Evolutionary conservation across 2,113 vertebrate genomes (phyloP), one percentile per base, ranked within the genome.

Genomic region (Ibidorhyncha struthersii): DNA sequence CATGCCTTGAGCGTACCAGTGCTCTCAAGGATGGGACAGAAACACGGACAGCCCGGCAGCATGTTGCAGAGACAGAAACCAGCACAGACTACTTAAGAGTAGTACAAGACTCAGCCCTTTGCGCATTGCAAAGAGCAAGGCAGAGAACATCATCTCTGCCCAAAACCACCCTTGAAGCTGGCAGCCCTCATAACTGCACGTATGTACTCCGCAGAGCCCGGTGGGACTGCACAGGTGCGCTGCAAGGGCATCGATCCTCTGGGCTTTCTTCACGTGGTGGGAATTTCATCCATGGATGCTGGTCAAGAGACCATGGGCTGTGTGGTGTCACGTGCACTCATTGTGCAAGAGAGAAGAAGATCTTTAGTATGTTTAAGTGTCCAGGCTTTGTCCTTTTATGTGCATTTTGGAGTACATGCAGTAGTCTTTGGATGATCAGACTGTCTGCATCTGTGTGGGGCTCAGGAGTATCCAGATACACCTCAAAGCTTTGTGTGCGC

Each of bases 121-220:
- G 40, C 16, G 29, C 40, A 26, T 12, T 74, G 61, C 45, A 62
- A 87, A 78, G 45, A 62, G 49, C 43, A 56, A 69, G 70, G 50
- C 59, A 70, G 56, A 85, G 40, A 74, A 22, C 8, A 9, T 53
- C 17, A 20, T 8, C 25, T n/a, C 43, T 74, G 29, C 23, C 43
- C 5, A 1, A 87, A 73, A 56, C 4, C 12, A 3, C n/a, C 77
- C 0, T 6, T 72, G 69, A 63, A 77, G 34, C 22, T 47, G 43
- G 16, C 25, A 63, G 49, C 13, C 26, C 20, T 47, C 30, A 2
- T 12, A 82, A 50, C 10, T 6, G 5, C 38, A 45, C 0, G 0
- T n/a, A 36, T 1, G 13, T 41, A 14, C 8, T 38, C 73, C 77
- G n/a, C 43, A 66, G 72, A 47, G n/a, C 7, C 0, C 25, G 5